phyloP scores from a whole-genome alignment of 2,797 vertebrate genomes.

The Periophthalmus magnuspinnatus region DNA sequence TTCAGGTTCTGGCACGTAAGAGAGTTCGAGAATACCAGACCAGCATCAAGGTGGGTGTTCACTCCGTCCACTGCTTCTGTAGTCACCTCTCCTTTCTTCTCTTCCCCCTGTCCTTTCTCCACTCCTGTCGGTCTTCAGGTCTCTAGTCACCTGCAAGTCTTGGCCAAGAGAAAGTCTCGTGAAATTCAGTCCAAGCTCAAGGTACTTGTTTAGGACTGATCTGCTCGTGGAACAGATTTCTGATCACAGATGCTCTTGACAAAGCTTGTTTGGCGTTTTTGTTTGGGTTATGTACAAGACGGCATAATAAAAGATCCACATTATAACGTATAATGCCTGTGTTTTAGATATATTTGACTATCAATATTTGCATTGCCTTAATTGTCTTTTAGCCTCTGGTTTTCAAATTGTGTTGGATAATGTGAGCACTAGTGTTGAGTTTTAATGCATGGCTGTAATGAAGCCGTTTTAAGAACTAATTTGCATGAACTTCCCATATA shows the following conservation, averaged over 20 bases:
- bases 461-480: slow-evolving; percentile 26
- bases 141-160: slow-evolving; percentile 99
- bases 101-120: slow-evolving; percentile 64
- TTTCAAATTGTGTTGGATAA: neutral
- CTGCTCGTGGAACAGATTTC: slow-evolving; percentile 40
- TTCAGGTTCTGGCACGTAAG: slow-evolving; percentile 99
- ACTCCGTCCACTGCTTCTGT: slow-evolving; percentile 63
- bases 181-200: slow-evolving; percentile 98
- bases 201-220: slow-evolving; percentile 76
- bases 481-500: slow-evolving; percentile 36
- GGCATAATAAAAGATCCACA: neutral
- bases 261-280: slow-evolving; percentile 9
- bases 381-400: neutral
- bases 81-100: slow-evolving; percentile 68
- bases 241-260: slow-evolving; percentile 6
- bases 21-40: slow-evolving; percentile 98
- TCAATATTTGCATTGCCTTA: slow-evolving; percentile 2
- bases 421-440: slow-evolving; percentile 2
- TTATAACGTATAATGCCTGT: neutral
- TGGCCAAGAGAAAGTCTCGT: slow-evolving; percentile 96
- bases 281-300: neutral
- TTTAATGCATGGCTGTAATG: slow-evolving; percentile 42
- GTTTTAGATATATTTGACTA: neutral
- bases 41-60: slow-evolving; percentile 92
- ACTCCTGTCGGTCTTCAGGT: slow-evolving; percentile 87